These are phyloP conservation scores for Catocala fraxini DNA, from an alignment of 2,888 invertebrate genomes.

Conservation along the genomic window DNA sequence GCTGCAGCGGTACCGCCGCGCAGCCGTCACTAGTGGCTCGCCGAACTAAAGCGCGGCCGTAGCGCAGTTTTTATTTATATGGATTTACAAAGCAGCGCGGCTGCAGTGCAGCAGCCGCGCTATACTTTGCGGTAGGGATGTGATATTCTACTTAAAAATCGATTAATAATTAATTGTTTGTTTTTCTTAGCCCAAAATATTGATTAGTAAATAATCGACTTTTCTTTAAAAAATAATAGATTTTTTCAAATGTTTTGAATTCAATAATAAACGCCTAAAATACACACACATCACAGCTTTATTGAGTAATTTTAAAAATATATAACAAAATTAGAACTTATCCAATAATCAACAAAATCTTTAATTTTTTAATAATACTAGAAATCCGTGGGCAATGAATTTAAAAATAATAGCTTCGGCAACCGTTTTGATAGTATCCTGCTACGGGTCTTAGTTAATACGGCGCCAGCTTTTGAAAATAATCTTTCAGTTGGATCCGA, in stretches of 20 bases:
- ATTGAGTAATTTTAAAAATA: constrained; percentile 19
- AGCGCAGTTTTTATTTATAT: no score
- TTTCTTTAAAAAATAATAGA: neutral
- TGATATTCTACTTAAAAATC: constrained; percentile 5
- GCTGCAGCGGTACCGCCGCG: no score
- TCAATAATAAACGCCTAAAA: constrained; percentile 22
- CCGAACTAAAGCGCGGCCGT: no score
- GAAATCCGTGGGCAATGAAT: constrained; percentile 30
- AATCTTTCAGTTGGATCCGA: constrained; percentile 44
- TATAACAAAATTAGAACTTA: constrained; percentile 17
- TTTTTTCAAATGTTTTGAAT: constrained; percentile 12
- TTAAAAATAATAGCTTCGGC: constrained; percentile 39
- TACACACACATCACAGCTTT: constrained; percentile 21
- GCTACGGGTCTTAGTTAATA: constrained; percentile 38
- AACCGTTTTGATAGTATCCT: constrained; percentile 34
- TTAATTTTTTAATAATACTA: constrained; percentile 8
- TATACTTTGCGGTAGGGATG: no score
- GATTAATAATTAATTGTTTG: constrained; percentile 18
- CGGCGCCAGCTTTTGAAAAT: constrained; percentile 38
- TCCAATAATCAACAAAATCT: neutral
- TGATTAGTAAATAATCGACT: constrained; percentile 5
- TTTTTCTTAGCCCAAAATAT: neutral
- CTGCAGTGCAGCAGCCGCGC: no score
- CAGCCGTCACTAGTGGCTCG: no score
- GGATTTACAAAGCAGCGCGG: no score